phyloP scores from a whole-genome alignment of 1,140 invertebrate species.

The Drosophila gunungcola region DNA sequence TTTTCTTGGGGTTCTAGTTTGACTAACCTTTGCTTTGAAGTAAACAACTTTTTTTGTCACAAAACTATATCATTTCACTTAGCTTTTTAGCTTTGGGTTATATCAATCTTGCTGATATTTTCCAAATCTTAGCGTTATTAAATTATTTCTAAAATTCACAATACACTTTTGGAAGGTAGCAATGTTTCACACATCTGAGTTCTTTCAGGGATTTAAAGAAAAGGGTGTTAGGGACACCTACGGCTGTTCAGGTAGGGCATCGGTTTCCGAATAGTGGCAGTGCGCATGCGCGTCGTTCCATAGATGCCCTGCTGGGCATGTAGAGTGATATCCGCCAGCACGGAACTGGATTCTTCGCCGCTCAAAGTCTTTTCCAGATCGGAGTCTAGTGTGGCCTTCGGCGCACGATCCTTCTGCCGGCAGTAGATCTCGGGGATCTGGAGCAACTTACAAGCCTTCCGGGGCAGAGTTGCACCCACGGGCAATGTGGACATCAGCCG shows the following conservation, averaged over 20 bases:
- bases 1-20: not conserved
- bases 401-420: conserved; percentile 10
- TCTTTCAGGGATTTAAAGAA: not conserved
- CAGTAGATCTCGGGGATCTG: conserved; percentile 76
- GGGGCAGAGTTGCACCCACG: conserved; percentile 59
- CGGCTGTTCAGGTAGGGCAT: conserved; percentile 82
- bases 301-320: conserved; percentile 71
- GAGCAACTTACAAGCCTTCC: conserved; percentile 76
- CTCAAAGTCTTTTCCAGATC: conserved; percentile 47
- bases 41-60: not conserved
- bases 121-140: too few species aligned
- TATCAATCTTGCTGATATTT: too few species aligned
- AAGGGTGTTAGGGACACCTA: conserved; percentile 60
- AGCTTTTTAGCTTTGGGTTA: too few species aligned
- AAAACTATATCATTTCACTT: not conserved
- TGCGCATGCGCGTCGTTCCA: conserved; percentile 79
- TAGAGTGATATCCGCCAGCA: conserved; percentile 58
- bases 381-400: conserved; percentile 52
- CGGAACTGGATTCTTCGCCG: conserved; percentile 26
- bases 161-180: not conserved
- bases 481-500: conserved; percentile 72
- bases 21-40: not conserved
- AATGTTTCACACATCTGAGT: not conserved
- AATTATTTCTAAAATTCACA: not conserved
- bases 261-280: conserved; percentile 77